phyloP scores from a whole-genome alignment of 2,888 invertebrate genomes.

The Spilarctia lutea region DNA sequence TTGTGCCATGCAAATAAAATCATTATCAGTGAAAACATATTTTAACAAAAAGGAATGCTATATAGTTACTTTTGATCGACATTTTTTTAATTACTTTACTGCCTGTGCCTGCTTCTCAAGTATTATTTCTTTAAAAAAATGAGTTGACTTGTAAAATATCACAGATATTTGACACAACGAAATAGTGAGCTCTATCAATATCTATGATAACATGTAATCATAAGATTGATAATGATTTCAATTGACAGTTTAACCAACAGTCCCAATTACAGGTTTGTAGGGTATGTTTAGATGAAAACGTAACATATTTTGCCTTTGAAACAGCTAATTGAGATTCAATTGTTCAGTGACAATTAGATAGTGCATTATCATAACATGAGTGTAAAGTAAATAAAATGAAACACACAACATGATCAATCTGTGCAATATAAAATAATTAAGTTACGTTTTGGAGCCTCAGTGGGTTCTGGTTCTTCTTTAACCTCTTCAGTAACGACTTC shows the following conservation, averaged over 20 bases:
- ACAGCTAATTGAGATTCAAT: not conserved
- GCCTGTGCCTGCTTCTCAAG: not conserved
- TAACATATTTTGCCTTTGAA: not conserved
- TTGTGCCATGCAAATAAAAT: not conserved
- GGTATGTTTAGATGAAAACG: too few relatives aligned
- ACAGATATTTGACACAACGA: conserved; percentile 19
- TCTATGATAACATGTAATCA: conserved; percentile 34
- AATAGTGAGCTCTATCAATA: conserved; percentile 27
- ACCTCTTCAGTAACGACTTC: conserved; percentile 76
- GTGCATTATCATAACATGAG: not conserved
- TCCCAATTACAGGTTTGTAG: not conserved
- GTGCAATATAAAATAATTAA: not conserved
- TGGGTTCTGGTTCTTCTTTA: conserved; percentile 80
- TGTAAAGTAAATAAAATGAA: not conserved
- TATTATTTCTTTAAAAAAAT: not conserved
- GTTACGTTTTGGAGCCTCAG: conserved; percentile 85
- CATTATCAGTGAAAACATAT: not conserved
- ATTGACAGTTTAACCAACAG: conserved; percentile 27
- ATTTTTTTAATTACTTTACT: not conserved
- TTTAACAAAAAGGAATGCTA: not conserved
- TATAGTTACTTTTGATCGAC: not conserved
- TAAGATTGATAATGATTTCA: conserved; percentile 37
- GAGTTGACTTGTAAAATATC: not conserved
- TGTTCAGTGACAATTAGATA: not conserved
- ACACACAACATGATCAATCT: not conserved